phyloP scores from a whole-genome alignment of 1,140 invertebrate species.

The Solenopsis invicta region DNA sequence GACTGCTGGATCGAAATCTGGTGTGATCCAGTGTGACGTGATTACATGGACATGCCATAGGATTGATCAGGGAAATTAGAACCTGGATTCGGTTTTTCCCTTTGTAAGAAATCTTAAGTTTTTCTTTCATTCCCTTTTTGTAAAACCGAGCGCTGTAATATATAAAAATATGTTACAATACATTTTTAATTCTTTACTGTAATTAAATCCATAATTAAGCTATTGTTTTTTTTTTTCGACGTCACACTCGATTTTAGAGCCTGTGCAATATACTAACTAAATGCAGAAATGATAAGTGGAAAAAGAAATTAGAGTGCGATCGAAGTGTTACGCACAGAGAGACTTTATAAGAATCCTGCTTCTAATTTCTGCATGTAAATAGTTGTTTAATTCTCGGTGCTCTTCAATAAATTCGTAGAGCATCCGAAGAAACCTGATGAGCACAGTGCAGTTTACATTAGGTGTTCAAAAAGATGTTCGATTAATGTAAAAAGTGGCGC shows the following conservation, averaged over 20 bases:
- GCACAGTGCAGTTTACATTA: background rate
- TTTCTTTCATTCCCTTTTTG: background rate
- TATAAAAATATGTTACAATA: background rate
- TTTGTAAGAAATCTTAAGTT: background rate
- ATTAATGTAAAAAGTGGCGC: background rate
- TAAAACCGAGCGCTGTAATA: background rate
- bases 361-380: conserved; percentile 39
- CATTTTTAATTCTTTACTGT: background rate
- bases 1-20: conserved; percentile 74
- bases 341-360: conserved; percentile 10
- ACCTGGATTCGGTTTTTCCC: background rate
- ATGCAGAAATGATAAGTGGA: background rate
- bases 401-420: conserved; percentile 38
- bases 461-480: background rate
- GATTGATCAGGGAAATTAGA: conserved; percentile 29
- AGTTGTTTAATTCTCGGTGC: conserved; percentile 6
- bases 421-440: background rate
- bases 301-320: background rate
- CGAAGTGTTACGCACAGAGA: background rate
- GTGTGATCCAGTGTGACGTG: conserved; percentile 62
- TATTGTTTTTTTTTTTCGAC: background rate
- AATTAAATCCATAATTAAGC: background rate
- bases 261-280: background rate
- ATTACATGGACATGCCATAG: background rate
- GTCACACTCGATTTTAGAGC: background rate